Base-by-base conservation (phyloP, 2,113 vertebrate genomes). In the Acinonyx jubatus region DNA sequence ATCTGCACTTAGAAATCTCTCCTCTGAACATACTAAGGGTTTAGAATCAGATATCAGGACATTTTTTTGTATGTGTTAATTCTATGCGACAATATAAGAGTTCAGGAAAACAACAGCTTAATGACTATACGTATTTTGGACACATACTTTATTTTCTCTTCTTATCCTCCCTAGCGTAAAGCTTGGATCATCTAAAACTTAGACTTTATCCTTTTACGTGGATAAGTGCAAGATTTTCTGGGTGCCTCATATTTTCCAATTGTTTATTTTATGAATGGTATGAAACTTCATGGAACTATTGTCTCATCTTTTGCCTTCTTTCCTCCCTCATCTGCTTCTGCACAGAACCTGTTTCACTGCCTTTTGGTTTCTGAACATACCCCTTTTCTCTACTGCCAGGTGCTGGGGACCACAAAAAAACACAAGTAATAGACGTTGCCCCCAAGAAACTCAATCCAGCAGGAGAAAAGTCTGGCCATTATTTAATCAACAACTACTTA, bases 401-500 rank as follows among this genome's bases (percentile, higher is more conserved):
- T 61, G 19, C 36, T 79, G 4, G 50, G 50, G 18, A 48, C 3
- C 31, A 48, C 13, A 65, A 79, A 65, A 29, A 76, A 27, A 1
- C n/a, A 13, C 14, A 57, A 74, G 0, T 31, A 36, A 68, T 65
- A 27, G 0, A 93, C 0, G 1, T 88, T 52, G 25, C 9, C 4
- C 33, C 33, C 15, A n/a, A 61, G 63, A 80, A 76, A 71, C 38
- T 81, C 50, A 90, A 5, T 4, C 36, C 4, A 76, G 31, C 7
- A 84, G 27, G 21, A 48, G 5, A 33, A 96, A 90, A 74, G 13
- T 65, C 71, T 18, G 15, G 25, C 15, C 15, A 27, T 89, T 89
- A 52, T 61, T 21, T 16, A 83, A 69, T 89, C 65, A 93, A 63
- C 23, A 90, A 38, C 11, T 90, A 78, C 25, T 33, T 94, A 57